These are phyloP conservation scores for Tuberolachnus salignus DNA, from an alignment of 2,888 invertebrate species.

Conservation along the genomic window DNA sequence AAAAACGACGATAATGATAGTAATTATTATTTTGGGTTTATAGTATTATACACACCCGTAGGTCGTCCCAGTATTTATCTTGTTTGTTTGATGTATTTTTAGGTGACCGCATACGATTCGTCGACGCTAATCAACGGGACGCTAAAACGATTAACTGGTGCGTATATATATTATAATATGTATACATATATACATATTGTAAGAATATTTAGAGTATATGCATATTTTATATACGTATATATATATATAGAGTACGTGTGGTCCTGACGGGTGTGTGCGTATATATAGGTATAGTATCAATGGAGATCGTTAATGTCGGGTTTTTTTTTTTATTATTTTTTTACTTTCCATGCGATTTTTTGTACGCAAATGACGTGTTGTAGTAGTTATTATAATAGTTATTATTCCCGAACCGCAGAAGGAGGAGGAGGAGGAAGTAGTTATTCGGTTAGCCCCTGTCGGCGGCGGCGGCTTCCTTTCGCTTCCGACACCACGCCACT, in stretches of 20 bases:
- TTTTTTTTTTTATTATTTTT: constrained; percentile 32
- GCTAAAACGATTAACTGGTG: constrained; percentile 10
- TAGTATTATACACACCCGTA: not conserved
- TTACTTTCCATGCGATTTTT: constrained; percentile 40
- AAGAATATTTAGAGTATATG: no score
- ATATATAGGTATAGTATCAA: constrained; percentile 13
- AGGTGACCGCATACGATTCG: not conserved
- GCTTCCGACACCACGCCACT: constrained; percentile 43
- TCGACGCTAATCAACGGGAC: constrained; percentile 27
- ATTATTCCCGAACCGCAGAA: not conserved
- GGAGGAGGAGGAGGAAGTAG: constrained; percentile 19
- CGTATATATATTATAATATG: constrained; percentile 2
- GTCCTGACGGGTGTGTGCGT: not conserved
- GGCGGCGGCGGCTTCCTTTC: constrained; percentile 36
- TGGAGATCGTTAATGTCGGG: constrained; percentile 33
- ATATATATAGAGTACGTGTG: constrained; percentile 15
- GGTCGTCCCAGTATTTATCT: no score
- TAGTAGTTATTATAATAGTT: constrained; percentile 8
- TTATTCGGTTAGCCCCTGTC: constrained; percentile 41
- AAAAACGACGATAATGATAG: constrained; percentile 31
- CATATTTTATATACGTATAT: not conserved
- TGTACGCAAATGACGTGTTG: constrained; percentile 19
- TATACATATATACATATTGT: not conserved
- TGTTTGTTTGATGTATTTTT: constrained; percentile 21
- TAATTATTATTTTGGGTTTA: not conserved